phyloP scores from a whole-genome alignment of 2,888 invertebrate species.

The Epinotia bilunana region DNA sequence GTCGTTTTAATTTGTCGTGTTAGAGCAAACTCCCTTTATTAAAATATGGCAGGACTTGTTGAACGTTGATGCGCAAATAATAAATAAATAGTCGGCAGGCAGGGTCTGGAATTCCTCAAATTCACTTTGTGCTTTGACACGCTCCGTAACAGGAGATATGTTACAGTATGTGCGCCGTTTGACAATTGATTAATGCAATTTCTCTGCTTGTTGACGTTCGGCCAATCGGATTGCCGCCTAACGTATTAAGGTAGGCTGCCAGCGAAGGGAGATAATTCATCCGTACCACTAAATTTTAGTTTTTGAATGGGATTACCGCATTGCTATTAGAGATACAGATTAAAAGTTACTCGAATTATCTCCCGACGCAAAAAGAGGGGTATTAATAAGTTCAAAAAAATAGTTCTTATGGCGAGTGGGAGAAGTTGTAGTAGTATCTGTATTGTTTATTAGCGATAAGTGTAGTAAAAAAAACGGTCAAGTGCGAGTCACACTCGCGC shows the following conservation, averaged over 20 bases:
- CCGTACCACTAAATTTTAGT: constrained; percentile 5
- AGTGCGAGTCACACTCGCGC: too few species aligned
- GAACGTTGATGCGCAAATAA: constrained; percentile 46
- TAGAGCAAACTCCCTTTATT: constrained; percentile 42
- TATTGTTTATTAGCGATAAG: too few species aligned
- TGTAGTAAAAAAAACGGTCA: too few species aligned
- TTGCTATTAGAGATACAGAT: background rate
- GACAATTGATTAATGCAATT: constrained; percentile 83
- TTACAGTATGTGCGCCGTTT: constrained; percentile 63
- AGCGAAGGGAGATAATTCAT: constrained; percentile 5
- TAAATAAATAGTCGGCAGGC: constrained; percentile 36
- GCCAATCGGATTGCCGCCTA: constrained; percentile 57
- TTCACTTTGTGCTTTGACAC: constrained; percentile 62
- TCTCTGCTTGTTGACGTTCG: constrained; percentile 64
- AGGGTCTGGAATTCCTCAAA: constrained; percentile 52
- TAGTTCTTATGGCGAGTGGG: too few species aligned
- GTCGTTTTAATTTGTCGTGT: constrained; percentile 39
- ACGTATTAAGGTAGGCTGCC: constrained; percentile 23
- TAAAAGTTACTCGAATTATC: background rate
- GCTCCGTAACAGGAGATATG: constrained; percentile 59
- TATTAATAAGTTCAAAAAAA: too few species aligned
- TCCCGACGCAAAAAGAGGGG: too few species aligned
- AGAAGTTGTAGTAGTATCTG: too few species aligned
- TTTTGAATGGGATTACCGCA: background rate
- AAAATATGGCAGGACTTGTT: constrained; percentile 36